Evolutionary conservation across 2,888 invertebrate genomes (phyloP).

Genomic region (Phrixothrix hirtus): DNA sequence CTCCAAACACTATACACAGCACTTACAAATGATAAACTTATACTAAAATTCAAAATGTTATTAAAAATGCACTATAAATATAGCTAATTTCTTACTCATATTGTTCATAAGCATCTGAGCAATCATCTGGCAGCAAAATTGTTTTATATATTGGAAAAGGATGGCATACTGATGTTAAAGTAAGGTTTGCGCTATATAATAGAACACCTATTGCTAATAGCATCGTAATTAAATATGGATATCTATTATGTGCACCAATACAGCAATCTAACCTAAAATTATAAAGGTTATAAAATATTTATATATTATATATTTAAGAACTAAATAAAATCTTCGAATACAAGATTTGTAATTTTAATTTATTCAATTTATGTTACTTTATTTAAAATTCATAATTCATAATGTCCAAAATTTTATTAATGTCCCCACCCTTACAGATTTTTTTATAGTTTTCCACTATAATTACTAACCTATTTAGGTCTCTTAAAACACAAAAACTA

Average conservation of each 20-base stretch:
- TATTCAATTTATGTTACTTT: too few species aligned
- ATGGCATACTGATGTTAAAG: slow-evolving; percentile 85
- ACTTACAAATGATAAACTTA: slow-evolving; percentile 30
- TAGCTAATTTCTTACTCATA: slow-evolving; percentile 64
- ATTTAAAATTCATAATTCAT: too few species aligned
- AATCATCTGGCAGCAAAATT: slow-evolving; percentile 80
- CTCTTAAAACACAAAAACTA: too few species aligned
- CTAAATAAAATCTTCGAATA: too few species aligned
- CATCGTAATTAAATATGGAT: slow-evolving; percentile 72
- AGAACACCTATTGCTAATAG: slow-evolving; percentile 68
- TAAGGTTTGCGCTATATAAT: slow-evolving; percentile 76
- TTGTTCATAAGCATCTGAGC: slow-evolving; percentile 80
- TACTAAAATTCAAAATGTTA: slow-evolving; percentile 26
- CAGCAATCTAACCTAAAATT: slow-evolving; percentile 78
- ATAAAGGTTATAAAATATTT: not conserved
- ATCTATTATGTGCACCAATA: slow-evolving; percentile 77
- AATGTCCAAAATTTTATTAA: too few species aligned
- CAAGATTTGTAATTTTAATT: too few species aligned
- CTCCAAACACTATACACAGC: slow-evolving; percentile 29
- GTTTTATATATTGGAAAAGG: slow-evolving; percentile 70
- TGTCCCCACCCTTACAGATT: too few species aligned
- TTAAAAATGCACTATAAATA: not conserved
- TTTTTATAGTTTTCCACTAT: too few species aligned
- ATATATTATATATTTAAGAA: too few species aligned
- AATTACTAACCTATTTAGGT: too few species aligned